Evolutionary conservation across 2,113 vertebrate genomes (phyloP).

Genomic region (Ancistrus triradiatus): DNA sequence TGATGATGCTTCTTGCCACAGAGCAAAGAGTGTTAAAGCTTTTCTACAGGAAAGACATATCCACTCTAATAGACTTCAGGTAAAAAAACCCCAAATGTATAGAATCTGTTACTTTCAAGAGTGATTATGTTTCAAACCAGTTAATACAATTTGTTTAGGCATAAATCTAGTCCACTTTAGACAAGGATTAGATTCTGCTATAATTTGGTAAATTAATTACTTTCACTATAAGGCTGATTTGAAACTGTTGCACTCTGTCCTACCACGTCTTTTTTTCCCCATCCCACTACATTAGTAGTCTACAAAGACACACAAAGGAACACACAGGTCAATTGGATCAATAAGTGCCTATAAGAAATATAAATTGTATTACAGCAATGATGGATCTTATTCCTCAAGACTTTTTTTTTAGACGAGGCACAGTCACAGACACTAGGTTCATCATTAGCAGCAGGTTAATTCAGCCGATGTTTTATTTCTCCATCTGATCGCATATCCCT

Average conservation of each 20-base stretch:
- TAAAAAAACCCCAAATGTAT: too few relatives aligned
- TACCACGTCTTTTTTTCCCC: neutral
- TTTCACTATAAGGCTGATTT: too few relatives aligned
- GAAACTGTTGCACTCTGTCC: neutral
- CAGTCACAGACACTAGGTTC: neutral
- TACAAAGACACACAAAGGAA: slow-evolving; percentile 1
- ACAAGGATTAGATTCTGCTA: too few relatives aligned
- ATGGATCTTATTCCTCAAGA: neutral
- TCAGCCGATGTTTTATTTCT: neutral
- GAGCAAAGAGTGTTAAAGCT: too few relatives aligned
- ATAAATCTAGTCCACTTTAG: too few relatives aligned
- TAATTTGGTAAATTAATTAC: too few relatives aligned
- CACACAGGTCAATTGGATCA: neutral
- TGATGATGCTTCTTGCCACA: too few relatives aligned
- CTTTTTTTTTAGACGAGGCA: neutral
- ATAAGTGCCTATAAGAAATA: slow-evolving; percentile 5
- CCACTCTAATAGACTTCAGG: too few relatives aligned
- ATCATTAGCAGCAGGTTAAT: neutral
- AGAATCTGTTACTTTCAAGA: too few relatives aligned
- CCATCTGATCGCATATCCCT: neutral
- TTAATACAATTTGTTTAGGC: too few relatives aligned
- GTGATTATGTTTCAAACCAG: too few relatives aligned
- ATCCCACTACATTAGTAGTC: neutral
- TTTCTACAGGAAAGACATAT: too few relatives aligned
- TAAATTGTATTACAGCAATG: neutral